These are phyloP conservation scores for Drosophila watanabei DNA, from an alignment of 1,140 invertebrate species.

Conservation along the genomic window DNA sequence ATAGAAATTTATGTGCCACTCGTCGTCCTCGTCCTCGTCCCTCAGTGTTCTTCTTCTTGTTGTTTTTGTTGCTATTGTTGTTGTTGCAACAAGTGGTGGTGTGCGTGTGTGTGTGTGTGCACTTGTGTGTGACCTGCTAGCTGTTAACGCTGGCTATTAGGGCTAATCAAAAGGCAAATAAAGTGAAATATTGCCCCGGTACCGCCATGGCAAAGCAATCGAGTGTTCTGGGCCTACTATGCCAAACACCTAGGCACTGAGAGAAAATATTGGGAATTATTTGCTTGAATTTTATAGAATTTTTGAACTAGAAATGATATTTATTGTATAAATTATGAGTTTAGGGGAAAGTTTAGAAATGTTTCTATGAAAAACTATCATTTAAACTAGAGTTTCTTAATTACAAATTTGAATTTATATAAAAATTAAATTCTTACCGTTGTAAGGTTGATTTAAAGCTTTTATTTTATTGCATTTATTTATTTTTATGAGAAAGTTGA, in stretches of 20 bases:
- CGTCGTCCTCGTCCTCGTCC: constrained; percentile 25
- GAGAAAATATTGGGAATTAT: neutral
- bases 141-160: constrained; percentile 68
- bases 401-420: no score
- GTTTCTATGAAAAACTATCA: neutral
- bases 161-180: constrained; percentile 82
- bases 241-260: constrained; percentile 18
- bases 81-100: constrained; percentile 75
- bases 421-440: no score
- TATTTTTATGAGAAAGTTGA: no score
- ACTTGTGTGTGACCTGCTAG: constrained; percentile 30
- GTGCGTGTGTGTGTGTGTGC: constrained; percentile 35
- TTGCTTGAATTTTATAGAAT: neutral
- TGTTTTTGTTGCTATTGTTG: constrained; percentile 38
- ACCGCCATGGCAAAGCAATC: constrained; percentile 29
- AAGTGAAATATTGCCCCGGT: constrained; percentile 64
- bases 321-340: neutral
- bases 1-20: constrained; percentile 76
- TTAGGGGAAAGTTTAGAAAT: no score
- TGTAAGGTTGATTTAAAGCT: no score
- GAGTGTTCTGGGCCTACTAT: constrained; percentile 25
- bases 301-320: neutral
- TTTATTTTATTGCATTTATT: no score
- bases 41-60: constrained; percentile 4
- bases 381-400: neutral